phyloP scores from a whole-genome alignment of 2,888 invertebrate species.

The Petrophora chlorosata region DNA sequence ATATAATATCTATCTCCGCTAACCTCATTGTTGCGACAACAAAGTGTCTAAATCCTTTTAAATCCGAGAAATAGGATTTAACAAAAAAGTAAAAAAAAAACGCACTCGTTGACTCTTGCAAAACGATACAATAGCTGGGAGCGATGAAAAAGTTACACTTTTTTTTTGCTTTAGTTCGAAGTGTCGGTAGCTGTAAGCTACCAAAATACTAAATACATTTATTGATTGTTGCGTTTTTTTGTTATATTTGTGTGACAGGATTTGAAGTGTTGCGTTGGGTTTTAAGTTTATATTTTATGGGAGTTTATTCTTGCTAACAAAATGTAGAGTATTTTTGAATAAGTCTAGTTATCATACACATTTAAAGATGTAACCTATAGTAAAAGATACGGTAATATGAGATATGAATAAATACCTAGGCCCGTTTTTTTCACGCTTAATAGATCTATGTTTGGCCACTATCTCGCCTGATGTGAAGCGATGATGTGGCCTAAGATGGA shows the following conservation, averaged over 20 bases:
- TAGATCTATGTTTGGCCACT: too few relatives aligned
- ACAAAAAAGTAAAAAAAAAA: conserved; percentile 60
- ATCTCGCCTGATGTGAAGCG: too few relatives aligned
- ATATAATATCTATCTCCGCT: conserved; percentile 75
- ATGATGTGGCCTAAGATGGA: too few relatives aligned
- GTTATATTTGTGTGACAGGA: conserved; percentile 45
- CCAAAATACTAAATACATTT: conserved; percentile 74
- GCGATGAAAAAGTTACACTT: conserved; percentile 21
- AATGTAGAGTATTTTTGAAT: too few relatives aligned
- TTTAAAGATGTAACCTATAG: too few relatives aligned
- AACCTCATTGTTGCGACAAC: conserved; percentile 81
- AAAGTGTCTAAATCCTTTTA: conserved; percentile 82
- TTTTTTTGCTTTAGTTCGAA: too few relatives aligned
- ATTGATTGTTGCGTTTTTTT: conserved; percentile 62
- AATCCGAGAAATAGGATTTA: conserved; percentile 82
- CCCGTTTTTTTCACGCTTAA: too few relatives aligned
- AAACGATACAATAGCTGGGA: conserved; percentile 65
- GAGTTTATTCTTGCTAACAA: neutral
- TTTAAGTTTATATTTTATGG: conserved; percentile 33
- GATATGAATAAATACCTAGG: too few relatives aligned
- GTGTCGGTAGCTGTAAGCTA: conserved; percentile 71
- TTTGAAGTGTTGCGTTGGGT: conserved; percentile 50
- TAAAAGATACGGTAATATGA: too few relatives aligned
- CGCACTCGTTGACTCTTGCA: conserved; percentile 77
- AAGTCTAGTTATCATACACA: too few relatives aligned